These are phyloP conservation scores for Plebejus argus DNA, from an alignment of 2,888 invertebrate genomes.

Conservation along the genomic window DNA sequence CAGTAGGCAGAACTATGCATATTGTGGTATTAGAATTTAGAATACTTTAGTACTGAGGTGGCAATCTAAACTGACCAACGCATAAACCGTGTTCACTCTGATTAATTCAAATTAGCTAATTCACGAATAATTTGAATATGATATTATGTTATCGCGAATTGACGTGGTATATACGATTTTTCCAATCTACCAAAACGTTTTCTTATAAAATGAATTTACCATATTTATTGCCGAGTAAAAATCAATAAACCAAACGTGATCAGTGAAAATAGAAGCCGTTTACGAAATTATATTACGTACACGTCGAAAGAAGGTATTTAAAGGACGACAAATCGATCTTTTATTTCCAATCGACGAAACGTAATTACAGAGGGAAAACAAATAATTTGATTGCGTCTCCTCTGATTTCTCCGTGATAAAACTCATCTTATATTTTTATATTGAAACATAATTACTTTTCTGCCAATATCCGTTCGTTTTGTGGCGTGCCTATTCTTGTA, in stretches of 20 bases:
- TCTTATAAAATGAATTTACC: neutral
- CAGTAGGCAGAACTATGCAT: neutral
- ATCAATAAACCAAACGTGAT: neutral
- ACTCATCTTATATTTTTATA: slow-evolving; percentile 31
- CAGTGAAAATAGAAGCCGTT: neutral
- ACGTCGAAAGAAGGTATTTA: slow-evolving; percentile 18
- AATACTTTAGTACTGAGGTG: too few species aligned
- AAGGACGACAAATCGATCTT: slow-evolving; percentile 32
- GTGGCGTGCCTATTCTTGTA: neutral
- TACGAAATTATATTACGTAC: neutral
- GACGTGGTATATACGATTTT: too few species aligned
- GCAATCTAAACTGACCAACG: too few species aligned
- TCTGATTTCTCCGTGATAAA: slow-evolving; percentile 28
- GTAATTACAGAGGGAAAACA: slow-evolving; percentile 41
- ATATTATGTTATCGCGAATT: too few species aligned
- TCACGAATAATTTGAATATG: too few species aligned
- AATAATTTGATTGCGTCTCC: slow-evolving; percentile 25
- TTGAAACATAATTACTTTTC: slow-evolving; percentile 23
- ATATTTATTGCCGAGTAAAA: neutral
- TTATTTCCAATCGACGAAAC: slow-evolving; percentile 45
- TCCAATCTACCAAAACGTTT: too few species aligned
- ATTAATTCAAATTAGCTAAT: too few species aligned
- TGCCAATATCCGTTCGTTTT: slow-evolving; percentile 15
- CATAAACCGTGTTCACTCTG: too few species aligned
- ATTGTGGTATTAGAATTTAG: too few species aligned